These are phyloP conservation scores for Ypsolopha sequella DNA, from an alignment of 2,888 invertebrate species.

Conservation along the genomic window DNA sequence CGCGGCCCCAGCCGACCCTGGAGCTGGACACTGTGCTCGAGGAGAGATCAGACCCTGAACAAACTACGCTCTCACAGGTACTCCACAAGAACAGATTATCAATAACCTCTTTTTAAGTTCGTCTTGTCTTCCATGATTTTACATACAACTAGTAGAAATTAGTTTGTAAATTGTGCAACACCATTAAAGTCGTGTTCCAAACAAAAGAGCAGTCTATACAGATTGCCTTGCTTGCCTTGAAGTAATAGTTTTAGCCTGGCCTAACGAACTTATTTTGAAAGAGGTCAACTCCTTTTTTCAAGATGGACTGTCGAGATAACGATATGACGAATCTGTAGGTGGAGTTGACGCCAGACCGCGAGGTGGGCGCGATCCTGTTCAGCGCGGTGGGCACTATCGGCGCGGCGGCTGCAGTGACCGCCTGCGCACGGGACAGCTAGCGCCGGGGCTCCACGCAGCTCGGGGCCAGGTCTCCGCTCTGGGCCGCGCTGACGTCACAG, in stretches of 20 bases:
- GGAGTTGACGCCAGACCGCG: constrained; percentile 63
- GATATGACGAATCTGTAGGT: constrained; percentile 25
- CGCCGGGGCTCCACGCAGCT: constrained; percentile 61
- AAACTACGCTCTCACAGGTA: constrained; percentile 68
- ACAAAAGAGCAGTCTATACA: too few relatives aligned
- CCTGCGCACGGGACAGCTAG: constrained; percentile 70
- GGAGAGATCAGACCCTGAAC: constrained; percentile 84
- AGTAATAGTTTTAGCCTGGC: too few relatives aligned
- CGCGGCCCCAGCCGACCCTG: constrained; percentile 80
- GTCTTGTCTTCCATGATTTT: too few relatives aligned
- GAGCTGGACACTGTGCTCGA: constrained; percentile 89
- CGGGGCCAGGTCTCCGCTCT: constrained; percentile 76
- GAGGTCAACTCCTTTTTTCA: too few relatives aligned
- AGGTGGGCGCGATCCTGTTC: constrained; percentile 54
- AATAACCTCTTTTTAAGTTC: too few relatives aligned
- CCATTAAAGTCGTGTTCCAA: too few relatives aligned
- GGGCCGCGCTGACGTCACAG: constrained; percentile 85
- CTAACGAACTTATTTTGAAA: too few relatives aligned
- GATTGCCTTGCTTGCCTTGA: too few relatives aligned
- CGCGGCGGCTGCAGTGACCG: constrained; percentile 32
- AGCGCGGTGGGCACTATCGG: constrained; percentile 44
- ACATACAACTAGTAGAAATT: too few relatives aligned
- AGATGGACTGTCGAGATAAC: background rate
- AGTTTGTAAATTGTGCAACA: too few relatives aligned
- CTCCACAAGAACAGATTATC: background rate